phyloP scores from a whole-genome alignment of 2,113 vertebrate species.

The Antechinus flavipes region DNA sequence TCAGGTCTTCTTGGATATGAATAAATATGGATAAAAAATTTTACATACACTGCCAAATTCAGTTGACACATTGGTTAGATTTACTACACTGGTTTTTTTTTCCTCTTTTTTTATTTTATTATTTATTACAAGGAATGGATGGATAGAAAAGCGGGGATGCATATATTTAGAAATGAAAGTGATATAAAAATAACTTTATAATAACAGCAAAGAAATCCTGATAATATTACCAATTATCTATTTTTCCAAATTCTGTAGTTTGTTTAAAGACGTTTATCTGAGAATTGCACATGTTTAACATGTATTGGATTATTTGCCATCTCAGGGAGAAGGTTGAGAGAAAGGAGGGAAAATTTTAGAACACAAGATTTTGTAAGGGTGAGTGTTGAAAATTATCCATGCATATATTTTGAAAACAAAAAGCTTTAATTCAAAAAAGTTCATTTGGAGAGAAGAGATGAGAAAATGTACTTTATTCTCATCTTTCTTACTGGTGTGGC shows the following conservation, averaged over 20 bases:
- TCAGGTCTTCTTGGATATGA: neutral
- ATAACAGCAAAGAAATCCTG: neutral
- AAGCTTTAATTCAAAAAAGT: too few relatives aligned
- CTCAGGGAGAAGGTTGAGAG: too few relatives aligned
- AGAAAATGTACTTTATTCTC: neutral
- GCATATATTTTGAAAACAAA: too few relatives aligned
- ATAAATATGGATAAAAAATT: neutral
- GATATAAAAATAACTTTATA: neutral
- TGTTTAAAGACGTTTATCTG: neutral
- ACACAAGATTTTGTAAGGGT: too few relatives aligned
- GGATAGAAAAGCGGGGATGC: neutral
- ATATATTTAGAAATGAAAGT: neutral
- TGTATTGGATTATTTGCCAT: too few relatives aligned
- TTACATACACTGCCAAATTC: neutral
- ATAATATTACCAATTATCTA: neutral
- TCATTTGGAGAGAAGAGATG: neutral
- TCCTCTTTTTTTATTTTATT: neutral
- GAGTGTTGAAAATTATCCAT: too few relatives aligned
- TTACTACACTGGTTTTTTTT: neutral
- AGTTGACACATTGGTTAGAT: neutral
- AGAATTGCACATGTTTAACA: too few relatives aligned
- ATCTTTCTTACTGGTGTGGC: neutral
- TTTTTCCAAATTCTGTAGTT: neutral
- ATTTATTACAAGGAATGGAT: neutral
- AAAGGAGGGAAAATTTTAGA: too few relatives aligned